Base-by-base conservation (phyloP, 1,140 invertebrate species). In the Drosophila virilis region DNA sequence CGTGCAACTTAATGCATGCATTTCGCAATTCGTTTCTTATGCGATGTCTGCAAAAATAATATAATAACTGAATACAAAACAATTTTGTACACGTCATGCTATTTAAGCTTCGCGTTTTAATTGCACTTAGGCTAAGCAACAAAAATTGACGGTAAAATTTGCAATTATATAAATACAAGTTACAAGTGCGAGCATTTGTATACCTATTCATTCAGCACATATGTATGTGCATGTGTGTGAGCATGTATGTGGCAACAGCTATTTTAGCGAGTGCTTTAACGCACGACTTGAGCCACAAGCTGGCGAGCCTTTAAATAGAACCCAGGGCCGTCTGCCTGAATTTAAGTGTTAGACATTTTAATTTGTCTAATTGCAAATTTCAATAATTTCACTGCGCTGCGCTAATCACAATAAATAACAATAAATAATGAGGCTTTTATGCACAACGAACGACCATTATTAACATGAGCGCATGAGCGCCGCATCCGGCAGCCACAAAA, bases 351-450 rank as follows among this genome's bases (percentile, higher is more conserved):
- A 55, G 38, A 17, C 32, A 22, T 50, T 59, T 75, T 78, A 85
- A 85, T 80, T 80, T 52, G 51, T 64, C 75, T 90, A 90, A 90
- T 90, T 86, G 88, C 52, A 48, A 68, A 78, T 74, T 90, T 86
- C 77, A 90, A 86, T 76, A 90, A 90, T 90, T 90, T 90, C 77
- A 72, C 68, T 73, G 42, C 48, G 35, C 38, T 52, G 13, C 64
- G 52, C 45, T 61, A 71, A 65, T 61, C 64, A 54, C 78, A 81
- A 75, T 77, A 76, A 86, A 71, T 72, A 74, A 80, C 64, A 74
- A 50, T 71, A 78, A 78, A 86, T 82, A 77, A 68, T 78, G 52
- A 61, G 22, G 58, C 51, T 69, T 76, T 74, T 38, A 62, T 61
- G 62, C 55, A 58, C 66, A 76, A 68, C 60, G 59, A 67, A 75